A percentile compares a stretch with the other conserved stretches of the same genome.
Conservation (phyloP, 2,113 vertebrate genomes). For the Rallus limicola region DNA sequence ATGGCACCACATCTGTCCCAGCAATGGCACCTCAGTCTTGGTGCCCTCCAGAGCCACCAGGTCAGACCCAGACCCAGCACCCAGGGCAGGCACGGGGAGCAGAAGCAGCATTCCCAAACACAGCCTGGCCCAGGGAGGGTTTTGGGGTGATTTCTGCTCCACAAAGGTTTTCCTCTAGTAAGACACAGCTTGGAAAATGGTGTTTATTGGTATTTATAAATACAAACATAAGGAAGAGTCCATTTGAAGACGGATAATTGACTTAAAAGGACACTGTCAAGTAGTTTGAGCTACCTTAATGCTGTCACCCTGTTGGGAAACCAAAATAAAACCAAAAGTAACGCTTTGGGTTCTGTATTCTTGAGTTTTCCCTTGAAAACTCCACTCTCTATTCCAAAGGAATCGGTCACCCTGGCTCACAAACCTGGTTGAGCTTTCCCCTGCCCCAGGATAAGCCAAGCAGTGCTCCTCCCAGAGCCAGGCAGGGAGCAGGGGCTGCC, state of each 20-base stretch:
- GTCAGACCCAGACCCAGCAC: background rate
- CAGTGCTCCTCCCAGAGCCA: background rate
- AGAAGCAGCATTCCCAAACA: background rate
- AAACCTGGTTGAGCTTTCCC: background rate
- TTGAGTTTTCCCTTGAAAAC: background rate
- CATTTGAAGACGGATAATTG: conserved; percentile 40
- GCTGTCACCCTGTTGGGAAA: background rate
- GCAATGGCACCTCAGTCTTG: rapidly evolving
- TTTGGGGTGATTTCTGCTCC: background rate
- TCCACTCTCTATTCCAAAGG: background rate
- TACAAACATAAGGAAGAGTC: conserved; percentile 59
- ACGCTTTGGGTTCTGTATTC: conserved; percentile 7
- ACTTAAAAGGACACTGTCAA: conserved; percentile 56
- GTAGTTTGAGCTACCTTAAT: conserved; percentile 21
- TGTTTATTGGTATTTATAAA: conserved; percentile 71
- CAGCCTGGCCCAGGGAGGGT: background rate
- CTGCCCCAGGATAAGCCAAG: background rate
- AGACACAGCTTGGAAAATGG: conserved; percentile 43
- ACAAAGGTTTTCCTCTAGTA: rapidly evolving
- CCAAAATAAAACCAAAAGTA: background rate
- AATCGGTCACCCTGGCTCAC: background rate
- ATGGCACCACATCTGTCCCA: background rate
- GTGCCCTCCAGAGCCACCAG: background rate
- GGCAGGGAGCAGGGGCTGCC: background rate
- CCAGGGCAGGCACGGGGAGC: background rate